These are phyloP conservation scores for Osmerus eperlanus DNA, from an alignment of 2,113 vertebrate genomes.

Conservation along the genomic window DNA sequence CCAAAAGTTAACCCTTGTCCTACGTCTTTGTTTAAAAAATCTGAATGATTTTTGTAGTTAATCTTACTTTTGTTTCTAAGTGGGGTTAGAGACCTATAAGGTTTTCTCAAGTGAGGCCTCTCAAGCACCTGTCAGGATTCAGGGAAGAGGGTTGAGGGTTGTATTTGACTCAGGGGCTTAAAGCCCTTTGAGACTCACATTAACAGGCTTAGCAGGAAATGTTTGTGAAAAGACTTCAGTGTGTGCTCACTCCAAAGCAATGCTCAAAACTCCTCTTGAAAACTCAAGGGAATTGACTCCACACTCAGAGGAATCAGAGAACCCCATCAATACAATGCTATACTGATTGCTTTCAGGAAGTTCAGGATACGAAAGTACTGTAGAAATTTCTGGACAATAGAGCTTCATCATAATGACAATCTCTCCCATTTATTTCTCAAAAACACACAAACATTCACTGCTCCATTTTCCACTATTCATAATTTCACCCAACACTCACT, in stretches of 20 bases:
- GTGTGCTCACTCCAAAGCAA: constrained; percentile 45
- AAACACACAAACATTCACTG: constrained; percentile 50
- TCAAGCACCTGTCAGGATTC: constrained; percentile 33
- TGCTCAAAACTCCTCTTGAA: constrained; percentile 60
- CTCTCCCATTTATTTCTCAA: constrained; percentile 63
- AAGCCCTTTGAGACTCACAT: constrained; percentile 53
- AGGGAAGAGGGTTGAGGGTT: constrained; percentile 30
- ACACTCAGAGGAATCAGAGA: constrained; percentile 25
- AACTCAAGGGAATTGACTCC: constrained; percentile 27
- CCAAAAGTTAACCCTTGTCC: constrained; percentile 33
- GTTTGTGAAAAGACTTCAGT: constrained; percentile 55
- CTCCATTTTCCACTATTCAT: constrained; percentile 60
- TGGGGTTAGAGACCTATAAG: constrained; percentile 5
- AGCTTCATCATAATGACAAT: constrained; percentile 49
- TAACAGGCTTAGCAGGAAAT: constrained; percentile 64
- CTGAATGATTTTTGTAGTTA: too few species aligned
- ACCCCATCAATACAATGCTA: constrained; percentile 42
- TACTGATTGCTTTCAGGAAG: neutral
- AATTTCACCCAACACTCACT: constrained; percentile 49
- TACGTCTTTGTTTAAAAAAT: constrained; percentile 30
- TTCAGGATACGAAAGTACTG: constrained; percentile 26
- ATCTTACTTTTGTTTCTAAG: constrained; percentile 38
- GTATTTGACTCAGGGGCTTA: constrained; percentile 51
- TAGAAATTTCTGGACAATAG: constrained; percentile 60
- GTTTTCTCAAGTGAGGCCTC: constrained; percentile 7